phyloP scores from a whole-genome alignment of 2,797 vertebrate genomes.

The Gadopsis bispinosus region DNA sequence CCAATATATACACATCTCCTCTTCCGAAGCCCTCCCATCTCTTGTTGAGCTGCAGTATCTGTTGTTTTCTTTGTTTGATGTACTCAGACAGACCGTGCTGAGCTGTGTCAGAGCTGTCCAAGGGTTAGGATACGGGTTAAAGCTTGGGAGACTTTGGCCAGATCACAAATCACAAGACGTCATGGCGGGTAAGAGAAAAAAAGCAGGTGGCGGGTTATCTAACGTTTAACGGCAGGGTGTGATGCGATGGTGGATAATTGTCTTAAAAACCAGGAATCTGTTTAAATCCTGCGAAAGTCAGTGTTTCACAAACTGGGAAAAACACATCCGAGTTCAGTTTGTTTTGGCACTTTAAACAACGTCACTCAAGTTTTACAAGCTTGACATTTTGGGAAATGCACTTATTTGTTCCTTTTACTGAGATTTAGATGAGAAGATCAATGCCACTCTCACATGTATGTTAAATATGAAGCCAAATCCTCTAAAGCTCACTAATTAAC shows the following conservation, averaged over 20 bases:
- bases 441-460: neutral
- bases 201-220: neutral
- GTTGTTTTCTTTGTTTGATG: constrained; percentile 4
- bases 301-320: neutral
- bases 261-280: neutral
- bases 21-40: neutral
- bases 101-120: neutral
- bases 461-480: neutral
- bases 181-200: neutral
- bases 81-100: neutral
- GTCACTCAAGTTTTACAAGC: neutral
- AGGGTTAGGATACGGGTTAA: neutral
- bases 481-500: too few relatives aligned
- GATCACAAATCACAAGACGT: neutral
- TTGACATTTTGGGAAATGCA: neutral
- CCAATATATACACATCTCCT: constrained; percentile 7
- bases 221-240: neutral
- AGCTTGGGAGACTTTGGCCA: constrained; percentile 25
- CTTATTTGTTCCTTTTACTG: neutral
- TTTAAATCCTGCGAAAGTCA: neutral
- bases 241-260: constrained; percentile 1
- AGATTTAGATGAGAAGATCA: neutral
- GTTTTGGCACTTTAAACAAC: neutral
- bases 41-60: neutral
- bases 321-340: neutral